Percentiles rank a stretch among this genome's conserved stretches.
phyloP scores from a whole-genome alignment of 2,888 invertebrate genomes.

The Anorthoa munda region DNA sequence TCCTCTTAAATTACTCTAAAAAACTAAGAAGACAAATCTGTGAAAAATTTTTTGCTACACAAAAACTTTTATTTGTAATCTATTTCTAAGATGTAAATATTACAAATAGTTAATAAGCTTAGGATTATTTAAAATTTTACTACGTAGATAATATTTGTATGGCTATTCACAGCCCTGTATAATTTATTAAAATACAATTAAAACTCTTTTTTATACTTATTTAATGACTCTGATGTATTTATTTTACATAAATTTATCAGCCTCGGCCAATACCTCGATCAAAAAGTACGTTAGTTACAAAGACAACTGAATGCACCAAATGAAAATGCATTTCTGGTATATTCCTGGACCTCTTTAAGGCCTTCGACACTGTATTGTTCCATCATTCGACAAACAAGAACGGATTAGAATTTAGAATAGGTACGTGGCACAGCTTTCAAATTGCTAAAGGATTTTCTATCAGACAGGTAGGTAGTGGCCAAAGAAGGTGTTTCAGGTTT shows the following conservation, averaged over 20 bases:
- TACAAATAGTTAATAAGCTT: constrained; percentile 25
- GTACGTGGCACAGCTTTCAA: no score
- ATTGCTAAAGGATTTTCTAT: no score
- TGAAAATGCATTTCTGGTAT: neutral
- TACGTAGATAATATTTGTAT: neutral
- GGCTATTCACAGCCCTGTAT: neutral
- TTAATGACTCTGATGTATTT: neutral
- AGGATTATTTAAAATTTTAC: neutral
- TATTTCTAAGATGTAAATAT: constrained; percentile 36
- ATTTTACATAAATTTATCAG: neutral
- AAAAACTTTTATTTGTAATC: neutral
- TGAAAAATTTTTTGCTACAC: neutral
- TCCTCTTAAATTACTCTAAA: no score
- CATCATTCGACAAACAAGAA: neutral
- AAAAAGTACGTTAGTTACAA: neutral
- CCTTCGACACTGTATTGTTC: neutral
- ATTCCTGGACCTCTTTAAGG: neutral
- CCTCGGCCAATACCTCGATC: neutral
- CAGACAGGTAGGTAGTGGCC: no score
- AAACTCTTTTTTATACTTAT: neutral
- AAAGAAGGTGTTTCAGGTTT: no score
- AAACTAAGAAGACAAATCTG: neutral
- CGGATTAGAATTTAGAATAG: neutral
- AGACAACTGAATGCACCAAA: no score
- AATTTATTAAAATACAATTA: neutral